Percentiles rank a stretch among this genome's conserved stretches.
phyloP scores from a whole-genome alignment of 1,140 invertebrate species.

The Ips typographus region DNA sequence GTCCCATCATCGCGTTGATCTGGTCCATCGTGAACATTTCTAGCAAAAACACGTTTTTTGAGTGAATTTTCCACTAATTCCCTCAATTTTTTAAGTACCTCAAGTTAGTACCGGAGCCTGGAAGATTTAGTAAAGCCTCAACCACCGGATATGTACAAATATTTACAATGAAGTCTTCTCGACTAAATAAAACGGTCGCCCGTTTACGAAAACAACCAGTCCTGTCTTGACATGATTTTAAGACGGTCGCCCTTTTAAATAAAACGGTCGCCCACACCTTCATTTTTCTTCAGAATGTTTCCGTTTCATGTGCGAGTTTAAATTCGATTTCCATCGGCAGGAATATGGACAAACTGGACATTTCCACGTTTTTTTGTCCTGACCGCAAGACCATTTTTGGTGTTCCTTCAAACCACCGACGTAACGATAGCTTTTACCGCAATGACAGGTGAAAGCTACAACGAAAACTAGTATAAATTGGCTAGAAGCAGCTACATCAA shows the following conservation, averaged over 20 bases:
- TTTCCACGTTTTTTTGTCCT: conserved; percentile 5
- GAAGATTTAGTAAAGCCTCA: no score
- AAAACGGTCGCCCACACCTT: no score
- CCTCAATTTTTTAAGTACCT: no score
- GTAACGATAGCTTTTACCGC: conserved; percentile 14
- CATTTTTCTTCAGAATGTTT: not conserved
- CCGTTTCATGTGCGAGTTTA: conserved; percentile 58
- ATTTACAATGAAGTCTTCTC: no score
- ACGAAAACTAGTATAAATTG: not conserved
- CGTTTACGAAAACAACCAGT: no score
- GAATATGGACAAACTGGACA: conserved; percentile 58
- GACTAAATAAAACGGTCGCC: no score
- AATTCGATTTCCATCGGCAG: conserved; percentile 63
- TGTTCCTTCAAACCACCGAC: conserved; percentile 11
- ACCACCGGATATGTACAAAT: no score
- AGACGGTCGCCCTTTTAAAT: no score
- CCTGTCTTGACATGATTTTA: no score
- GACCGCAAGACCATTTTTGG: conserved; percentile 12
- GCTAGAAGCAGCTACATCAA: no score
- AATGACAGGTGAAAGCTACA: conserved; percentile 7
- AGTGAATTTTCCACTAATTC: no score
- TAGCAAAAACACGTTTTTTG: conserved; percentile 2
- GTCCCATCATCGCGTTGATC: conserved; percentile 32
- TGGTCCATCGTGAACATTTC: conserved; percentile 30
- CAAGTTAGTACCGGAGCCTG: no score